phyloP scores from a whole-genome alignment of 2,113 vertebrate genomes.

The Mionectes macconnelli region DNA sequence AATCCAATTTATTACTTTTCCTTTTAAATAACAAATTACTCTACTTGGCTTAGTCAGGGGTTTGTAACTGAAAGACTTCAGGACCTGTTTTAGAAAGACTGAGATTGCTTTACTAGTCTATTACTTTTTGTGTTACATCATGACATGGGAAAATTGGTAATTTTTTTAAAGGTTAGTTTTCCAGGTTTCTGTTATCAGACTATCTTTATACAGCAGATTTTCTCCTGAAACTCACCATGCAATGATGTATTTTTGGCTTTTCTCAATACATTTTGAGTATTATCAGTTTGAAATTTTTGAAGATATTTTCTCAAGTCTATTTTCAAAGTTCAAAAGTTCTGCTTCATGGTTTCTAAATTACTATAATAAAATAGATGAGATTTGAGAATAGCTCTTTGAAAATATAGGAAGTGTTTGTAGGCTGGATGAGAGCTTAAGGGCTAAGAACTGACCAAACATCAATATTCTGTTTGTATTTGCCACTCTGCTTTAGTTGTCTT shows the following conservation, averaged over 20 bases:
- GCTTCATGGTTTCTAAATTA: background rate
- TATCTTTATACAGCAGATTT: background rate
- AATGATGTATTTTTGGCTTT: background rate
- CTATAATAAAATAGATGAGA: background rate
- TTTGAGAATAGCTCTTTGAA: background rate
- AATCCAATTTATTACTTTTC: constrained; percentile 28
- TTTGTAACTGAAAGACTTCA: background rate
- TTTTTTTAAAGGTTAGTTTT: background rate
- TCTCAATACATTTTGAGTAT: background rate
- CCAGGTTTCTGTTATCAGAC: background rate
- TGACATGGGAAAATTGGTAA: background rate
- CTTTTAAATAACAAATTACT: constrained; percentile 19
- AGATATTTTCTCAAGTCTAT: background rate
- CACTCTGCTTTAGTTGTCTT: background rate
- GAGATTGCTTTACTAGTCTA: background rate
- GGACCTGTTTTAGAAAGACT: background rate
- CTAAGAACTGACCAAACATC: background rate
- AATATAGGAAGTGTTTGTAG: background rate
- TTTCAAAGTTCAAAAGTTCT: background rate
- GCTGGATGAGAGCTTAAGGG: background rate
- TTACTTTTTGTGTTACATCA: background rate
- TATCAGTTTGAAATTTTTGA: background rate
- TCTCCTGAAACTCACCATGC: background rate
- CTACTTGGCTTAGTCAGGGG: background rate
- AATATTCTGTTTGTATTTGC: background rate